A percentile compares a stretch with the other conserved stretches of the same genome.
These are phyloP conservation scores for Papilio dardanus DNA, from an alignment of 1,140 invertebrate genomes.

Conservation along the genomic window DNA sequence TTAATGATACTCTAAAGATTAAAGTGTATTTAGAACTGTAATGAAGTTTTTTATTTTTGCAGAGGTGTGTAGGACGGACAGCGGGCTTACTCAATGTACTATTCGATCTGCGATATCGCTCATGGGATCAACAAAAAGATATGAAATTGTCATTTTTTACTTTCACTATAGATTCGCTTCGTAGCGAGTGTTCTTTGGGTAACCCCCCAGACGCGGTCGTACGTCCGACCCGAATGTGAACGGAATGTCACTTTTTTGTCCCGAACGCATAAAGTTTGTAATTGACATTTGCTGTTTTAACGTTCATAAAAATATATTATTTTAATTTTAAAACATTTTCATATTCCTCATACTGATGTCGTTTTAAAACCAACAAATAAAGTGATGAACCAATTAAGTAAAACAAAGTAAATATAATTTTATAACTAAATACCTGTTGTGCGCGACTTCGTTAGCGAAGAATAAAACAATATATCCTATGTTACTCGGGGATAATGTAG, in stretches of 20 bases:
- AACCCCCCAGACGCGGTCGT: no score
- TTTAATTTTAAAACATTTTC: not conserved
- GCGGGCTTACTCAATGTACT: no score
- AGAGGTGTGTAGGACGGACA: not conserved
- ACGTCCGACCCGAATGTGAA: not conserved
- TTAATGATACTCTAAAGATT: not conserved
- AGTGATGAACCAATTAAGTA: no score
- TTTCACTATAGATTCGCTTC: no score
- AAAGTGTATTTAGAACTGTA: constrained; percentile 13
- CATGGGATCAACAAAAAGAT: no score
- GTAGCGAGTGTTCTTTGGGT: no score
- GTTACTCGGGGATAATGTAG: no score
- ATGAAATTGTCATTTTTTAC: no score
- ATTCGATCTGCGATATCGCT: no score
- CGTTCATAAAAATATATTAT: not conserved
- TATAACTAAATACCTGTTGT: no score
- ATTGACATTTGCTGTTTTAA: not conserved
- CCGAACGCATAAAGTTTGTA: not conserved
- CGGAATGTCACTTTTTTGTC: constrained; percentile 15
- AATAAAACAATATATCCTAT: no score
- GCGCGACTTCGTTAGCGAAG: no score
- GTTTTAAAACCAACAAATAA: not conserved
- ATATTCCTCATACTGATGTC: not conserved
- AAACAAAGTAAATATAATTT: not conserved
- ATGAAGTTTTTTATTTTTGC: not conserved